Evolutionary conservation across 2,113 vertebrate species (phyloP).

Genomic region (Poecile atricapillus): DNA sequence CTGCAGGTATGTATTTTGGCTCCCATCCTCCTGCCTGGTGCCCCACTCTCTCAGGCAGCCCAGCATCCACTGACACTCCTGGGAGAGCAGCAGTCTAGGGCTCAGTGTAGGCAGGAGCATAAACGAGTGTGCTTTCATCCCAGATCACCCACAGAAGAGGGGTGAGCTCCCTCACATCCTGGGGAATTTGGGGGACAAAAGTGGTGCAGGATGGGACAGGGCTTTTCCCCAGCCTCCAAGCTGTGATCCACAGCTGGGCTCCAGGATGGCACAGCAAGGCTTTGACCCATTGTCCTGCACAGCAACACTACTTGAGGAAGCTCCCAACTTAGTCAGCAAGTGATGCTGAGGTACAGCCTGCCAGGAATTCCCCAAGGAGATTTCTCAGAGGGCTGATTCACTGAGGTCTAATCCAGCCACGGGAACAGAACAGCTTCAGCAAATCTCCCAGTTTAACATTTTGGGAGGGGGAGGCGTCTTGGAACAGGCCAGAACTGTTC

Average conservation of each 20-base stretch:
- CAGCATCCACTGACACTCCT: accelerated
- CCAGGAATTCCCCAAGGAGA: slow-evolving; percentile 13
- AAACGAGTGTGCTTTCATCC: accelerated
- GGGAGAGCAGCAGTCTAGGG: neutral
- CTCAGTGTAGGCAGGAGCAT: neutral
- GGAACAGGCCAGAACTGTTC: neutral
- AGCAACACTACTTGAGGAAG: neutral
- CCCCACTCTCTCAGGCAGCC: neutral
- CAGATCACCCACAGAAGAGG: neutral
- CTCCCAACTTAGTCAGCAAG: neutral
- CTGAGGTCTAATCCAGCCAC: neutral
- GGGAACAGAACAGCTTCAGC: neutral
- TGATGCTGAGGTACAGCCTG: neutral
- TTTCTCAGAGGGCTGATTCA: slow-evolving; percentile 35
- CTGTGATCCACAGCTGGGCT: neutral
- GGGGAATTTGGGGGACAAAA: neutral
- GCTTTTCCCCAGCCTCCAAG: neutral
- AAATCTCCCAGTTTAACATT: neutral
- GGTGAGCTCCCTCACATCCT: neutral
- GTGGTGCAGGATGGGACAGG: neutral
- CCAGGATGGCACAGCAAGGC: neutral
- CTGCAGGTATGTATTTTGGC: neutral
- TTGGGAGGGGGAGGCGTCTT: neutral
- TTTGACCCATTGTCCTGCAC: neutral
- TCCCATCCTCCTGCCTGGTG: neutral